phyloP scores from a whole-genome alignment of 2,888 invertebrate genomes.

The Nudaria mundana region DNA sequence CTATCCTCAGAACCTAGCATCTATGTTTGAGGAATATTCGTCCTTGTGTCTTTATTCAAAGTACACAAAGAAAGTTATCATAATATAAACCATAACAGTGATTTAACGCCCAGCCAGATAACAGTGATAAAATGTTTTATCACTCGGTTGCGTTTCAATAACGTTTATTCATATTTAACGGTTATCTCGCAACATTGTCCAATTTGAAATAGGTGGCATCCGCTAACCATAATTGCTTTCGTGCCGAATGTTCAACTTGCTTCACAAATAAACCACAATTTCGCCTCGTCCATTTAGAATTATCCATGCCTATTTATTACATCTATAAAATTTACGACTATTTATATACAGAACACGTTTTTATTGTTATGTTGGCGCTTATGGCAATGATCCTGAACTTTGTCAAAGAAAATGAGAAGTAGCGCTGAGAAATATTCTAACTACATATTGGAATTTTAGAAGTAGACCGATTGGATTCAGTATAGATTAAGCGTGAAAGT shows the following conservation, averaged over 20 bases:
- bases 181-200: conserved; percentile 14
- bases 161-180: conserved; percentile 15
- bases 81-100: too few relatives aligned
- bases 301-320: conserved; percentile 14
- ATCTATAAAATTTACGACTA: conserved; percentile 7
- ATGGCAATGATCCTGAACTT: conserved; percentile 2
- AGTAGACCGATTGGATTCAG: too few relatives aligned
- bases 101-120: too few relatives aligned
- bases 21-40: too few relatives aligned
- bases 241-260: conserved; percentile 21
- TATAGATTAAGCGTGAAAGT: too few relatives aligned
- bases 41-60: too few relatives aligned
- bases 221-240: conserved; percentile 29
- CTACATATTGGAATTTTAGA: too few relatives aligned
- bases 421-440: neutral
- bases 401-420: conserved; percentile 2
- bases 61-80: too few relatives aligned
- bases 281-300: conserved; percentile 10
- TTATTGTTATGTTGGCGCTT: conserved; percentile 8
- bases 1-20: too few relatives aligned
- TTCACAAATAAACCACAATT: conserved; percentile 26
- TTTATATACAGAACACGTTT: conserved; percentile 4
- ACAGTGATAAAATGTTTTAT: neutral
- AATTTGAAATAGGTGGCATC: conserved; percentile 21
- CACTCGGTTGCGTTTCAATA: conserved; percentile 19